These are phyloP conservation scores for Anomalospiza imberbis DNA, from an alignment of 2,797 vertebrate species.

Conservation along the genomic window DNA sequence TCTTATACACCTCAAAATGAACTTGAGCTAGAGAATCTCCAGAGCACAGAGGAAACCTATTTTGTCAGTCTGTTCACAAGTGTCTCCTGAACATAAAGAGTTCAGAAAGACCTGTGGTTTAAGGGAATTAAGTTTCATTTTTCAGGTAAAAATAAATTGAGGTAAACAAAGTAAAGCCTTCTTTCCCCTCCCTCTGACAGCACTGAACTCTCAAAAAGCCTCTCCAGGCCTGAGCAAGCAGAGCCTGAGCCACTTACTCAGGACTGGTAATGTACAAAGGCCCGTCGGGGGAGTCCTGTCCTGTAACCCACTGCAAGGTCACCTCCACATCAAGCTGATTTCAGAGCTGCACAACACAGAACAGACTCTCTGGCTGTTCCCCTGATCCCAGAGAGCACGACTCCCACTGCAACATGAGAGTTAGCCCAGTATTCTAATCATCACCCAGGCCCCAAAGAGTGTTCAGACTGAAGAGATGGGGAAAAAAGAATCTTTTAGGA, in stretches of 20 bases:
- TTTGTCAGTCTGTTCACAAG: not conserved
- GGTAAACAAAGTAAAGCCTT: not conserved
- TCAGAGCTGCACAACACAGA: not conserved
- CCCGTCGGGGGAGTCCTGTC: not conserved
- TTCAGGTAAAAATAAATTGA: not conserved
- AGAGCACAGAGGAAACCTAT: not conserved
- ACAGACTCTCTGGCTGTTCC: not conserved
- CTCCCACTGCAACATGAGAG: not conserved
- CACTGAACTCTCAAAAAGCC: not conserved
- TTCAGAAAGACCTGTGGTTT: not conserved
- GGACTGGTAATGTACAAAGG: not conserved
- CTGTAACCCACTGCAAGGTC: not conserved
- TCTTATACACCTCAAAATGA: not conserved
- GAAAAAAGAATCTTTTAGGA: slow-evolving; percentile 3
- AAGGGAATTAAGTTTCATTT: not conserved
- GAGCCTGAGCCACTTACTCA: not conserved
- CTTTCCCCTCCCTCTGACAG: not conserved
- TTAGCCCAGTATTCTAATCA: not conserved
- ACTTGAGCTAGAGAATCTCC: not conserved
- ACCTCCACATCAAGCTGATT: not conserved
- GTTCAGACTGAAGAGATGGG: not conserved
- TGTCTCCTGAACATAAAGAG: not conserved
- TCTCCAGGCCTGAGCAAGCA: not conserved
- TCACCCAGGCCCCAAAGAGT: not conserved
- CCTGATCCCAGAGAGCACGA: not conserved